Percentiles rank a stretch among this genome's conserved stretches.
Evolutionary conservation across 2,888 invertebrate genomes (phyloP).

Genomic region (Eustalomyia histrio): DNA sequence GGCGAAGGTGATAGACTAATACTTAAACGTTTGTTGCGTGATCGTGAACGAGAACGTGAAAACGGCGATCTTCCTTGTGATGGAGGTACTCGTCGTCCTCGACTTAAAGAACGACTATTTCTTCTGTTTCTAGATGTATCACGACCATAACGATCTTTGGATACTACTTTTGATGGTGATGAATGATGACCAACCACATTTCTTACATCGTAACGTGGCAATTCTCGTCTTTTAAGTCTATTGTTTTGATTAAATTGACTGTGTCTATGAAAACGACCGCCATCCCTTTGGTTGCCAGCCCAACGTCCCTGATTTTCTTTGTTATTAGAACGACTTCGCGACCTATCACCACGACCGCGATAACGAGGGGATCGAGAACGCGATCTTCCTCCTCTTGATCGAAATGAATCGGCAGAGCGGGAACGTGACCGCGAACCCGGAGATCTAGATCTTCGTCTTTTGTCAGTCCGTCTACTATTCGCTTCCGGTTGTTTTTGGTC

Average conservation of each 20-base stretch:
- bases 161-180: conserved; percentile 68
- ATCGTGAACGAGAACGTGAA: conserved; percentile 67
- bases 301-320: conserved; percentile 74
- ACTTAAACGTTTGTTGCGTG: conserved; percentile 70
- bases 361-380: conserved; percentile 58
- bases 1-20: conserved; percentile 78
- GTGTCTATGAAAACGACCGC: conserved; percentile 50
- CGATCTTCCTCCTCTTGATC: conserved; percentile 57
- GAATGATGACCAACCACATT: conserved; percentile 83
- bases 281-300: conserved; percentile 64
- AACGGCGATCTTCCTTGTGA: conserved; percentile 73
- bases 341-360: conserved; percentile 58
- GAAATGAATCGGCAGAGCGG: conserved; percentile 59
- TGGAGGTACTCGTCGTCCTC: conserved; percentile 72
- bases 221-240: conserved; percentile 85
- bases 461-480: conserved; percentile 59
- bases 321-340: conserved; percentile 71
- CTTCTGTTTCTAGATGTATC: conserved; percentile 83
- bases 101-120: conserved; percentile 75
- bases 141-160: conserved; percentile 76
- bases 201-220: conserved; percentile 91
- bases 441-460: conserved; percentile 47
- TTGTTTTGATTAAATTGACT: conserved; percentile 18
- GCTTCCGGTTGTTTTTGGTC: conserved; percentile 80
- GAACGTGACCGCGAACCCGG: conserved; percentile 54